Percentiles rank a stretch among this genome's conserved stretches.
phyloP scores from a whole-genome alignment of 2,797 vertebrate genomes.

The Nannoperca australis region DNA sequence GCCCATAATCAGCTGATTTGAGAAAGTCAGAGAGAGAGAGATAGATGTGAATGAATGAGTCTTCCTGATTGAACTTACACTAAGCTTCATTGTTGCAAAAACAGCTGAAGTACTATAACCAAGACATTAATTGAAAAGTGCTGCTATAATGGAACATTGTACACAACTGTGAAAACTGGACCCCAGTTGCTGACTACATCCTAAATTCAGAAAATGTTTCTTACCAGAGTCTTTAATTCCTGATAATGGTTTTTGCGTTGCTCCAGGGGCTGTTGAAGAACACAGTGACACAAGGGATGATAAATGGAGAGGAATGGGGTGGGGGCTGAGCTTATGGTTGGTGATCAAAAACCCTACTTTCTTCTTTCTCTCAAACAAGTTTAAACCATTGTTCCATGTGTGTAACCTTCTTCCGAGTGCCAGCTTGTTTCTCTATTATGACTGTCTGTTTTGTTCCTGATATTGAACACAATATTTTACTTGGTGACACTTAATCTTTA shows the following conservation, averaged over 20 bases:
- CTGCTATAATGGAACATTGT: background rate
- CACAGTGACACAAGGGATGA: slow-evolving; percentile 8
- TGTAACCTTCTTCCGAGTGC: slow-evolving; percentile 5
- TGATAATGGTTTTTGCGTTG: slow-evolving; percentile 10
- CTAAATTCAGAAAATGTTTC: too few relatives aligned
- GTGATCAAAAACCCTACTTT: slow-evolving; percentile 11
- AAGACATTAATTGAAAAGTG: background rate
- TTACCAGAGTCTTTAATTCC: slow-evolving; percentile 7
- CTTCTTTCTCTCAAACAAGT: background rate
- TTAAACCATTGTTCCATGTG: background rate
- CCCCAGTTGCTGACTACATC: background rate
- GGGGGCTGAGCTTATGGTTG: slow-evolving; percentile 7
- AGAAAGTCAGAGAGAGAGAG: too few relatives aligned
- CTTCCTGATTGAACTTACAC: too few relatives aligned
- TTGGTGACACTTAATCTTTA: background rate
- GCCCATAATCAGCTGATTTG: too few relatives aligned
- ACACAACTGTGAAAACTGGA: background rate
- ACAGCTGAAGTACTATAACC: too few relatives aligned
- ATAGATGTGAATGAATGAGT: too few relatives aligned
- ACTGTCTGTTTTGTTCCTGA: background rate
- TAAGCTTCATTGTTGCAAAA: too few relatives aligned
- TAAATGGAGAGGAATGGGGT: slow-evolving; percentile 5
- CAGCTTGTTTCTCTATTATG: background rate
- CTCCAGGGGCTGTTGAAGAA: slow-evolving; percentile 8
- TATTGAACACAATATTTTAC: background rate